Evolutionary conservation across 2,797 vertebrate species (phyloP).

Genomic region (Crocodylus rhombifer): DNA sequence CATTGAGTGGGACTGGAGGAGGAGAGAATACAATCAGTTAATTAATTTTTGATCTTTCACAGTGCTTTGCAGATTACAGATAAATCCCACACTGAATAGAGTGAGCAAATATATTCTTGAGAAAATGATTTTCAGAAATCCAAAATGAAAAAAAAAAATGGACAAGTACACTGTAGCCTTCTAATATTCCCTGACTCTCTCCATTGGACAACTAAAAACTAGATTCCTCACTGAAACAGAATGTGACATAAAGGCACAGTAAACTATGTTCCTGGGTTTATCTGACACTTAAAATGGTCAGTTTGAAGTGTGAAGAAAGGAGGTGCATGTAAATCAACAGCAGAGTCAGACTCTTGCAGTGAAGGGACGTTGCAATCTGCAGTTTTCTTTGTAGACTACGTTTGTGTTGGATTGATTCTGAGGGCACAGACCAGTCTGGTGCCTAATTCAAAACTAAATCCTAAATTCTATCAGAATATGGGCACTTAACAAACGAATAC

Average conservation of each 20-base stretch:
- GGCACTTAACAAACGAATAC: background rate
- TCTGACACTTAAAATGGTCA: conserved; percentile 7
- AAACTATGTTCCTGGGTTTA: background rate
- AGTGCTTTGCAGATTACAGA: background rate
- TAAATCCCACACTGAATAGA: conserved; percentile 2
- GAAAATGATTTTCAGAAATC: background rate
- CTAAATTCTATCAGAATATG: background rate
- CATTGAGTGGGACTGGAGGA: background rate
- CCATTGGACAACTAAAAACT: background rate
- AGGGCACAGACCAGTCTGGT: background rate
- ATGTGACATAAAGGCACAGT: background rate
- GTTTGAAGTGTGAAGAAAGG: background rate
- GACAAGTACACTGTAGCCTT: background rate
- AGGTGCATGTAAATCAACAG: background rate
- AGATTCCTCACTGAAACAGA: conserved; percentile 1
- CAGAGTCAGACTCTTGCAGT: background rate
- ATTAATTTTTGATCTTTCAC: background rate
- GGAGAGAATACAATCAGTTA: background rate
- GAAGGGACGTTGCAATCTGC: background rate
- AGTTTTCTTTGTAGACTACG: background rate
- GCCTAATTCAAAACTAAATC: no score
- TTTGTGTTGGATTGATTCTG: background rate
- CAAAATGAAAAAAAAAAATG: background rate
- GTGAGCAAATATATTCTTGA: conserved; percentile 1
- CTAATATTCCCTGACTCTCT: conserved; percentile 1